Evolutionary conservation across 2,888 invertebrate species (phyloP), one percentile per base, ranked within the genome.

Genomic region (Cosmia pyralina): DNA sequence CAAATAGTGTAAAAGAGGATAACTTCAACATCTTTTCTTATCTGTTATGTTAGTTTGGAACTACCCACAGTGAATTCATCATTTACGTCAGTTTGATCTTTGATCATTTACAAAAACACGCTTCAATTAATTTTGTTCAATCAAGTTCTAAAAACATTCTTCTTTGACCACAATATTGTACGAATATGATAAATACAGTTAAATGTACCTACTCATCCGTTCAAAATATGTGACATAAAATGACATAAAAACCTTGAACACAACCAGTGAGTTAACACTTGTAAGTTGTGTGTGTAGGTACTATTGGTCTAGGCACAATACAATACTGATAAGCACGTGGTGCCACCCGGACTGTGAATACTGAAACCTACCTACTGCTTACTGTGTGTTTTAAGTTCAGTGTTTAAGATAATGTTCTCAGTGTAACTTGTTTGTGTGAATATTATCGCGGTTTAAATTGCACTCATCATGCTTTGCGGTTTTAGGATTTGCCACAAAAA

Each of bases 271-370:
- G 71, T 86, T 77, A 71, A 81, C 81, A 79, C 59, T 77, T 72
- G 80, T 41, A 41, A 0, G 38, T 38, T 38, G 38, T 38, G 38
- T 38, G 6, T 7, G 41, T 86, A 83, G 71, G 75, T 86, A 81
- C 66, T 77, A 79, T 75, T 84, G 72, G 81, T 84, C 86, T 86
- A 87, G 85, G 85, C 83, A 88, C 84, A 88, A 88, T 81, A 84
- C 83, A 85, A 81, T 85, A 88, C 88, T 93, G 95, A 95, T 95
- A 95, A 95, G 93, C 94, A 92, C 91, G 91, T 92, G 92, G 91
- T 86, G 86, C 87, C 87, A 86, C 83, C 83, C 68, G 83, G 84
- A 86, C 87, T 87, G 86, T 86, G 88, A 75, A 71, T 50, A 79
- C 81, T 81, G 83, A 92, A 90, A 90, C 85, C 83, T 87, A 89